Evolutionary conservation across 2,888 invertebrate genomes (phyloP), one percentile per base, ranked within the genome.

Genomic region (Synergus gifuensis): DNA sequence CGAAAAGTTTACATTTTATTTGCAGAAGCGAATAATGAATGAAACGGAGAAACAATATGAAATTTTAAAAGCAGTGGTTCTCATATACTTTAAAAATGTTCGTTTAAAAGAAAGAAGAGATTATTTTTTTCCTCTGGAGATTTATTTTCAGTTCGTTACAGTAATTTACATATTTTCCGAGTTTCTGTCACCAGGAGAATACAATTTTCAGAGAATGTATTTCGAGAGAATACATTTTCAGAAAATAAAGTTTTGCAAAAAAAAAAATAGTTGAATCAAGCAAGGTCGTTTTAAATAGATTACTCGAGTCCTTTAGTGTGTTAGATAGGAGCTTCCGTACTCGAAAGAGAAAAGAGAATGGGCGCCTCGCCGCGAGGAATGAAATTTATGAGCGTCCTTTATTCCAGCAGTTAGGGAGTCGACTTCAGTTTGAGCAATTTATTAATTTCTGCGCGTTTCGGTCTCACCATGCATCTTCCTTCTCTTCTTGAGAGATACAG

Each of bases 381-480:
- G 85, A 89, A 89, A 91, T 91, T 91, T 89, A 91, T 88, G 89
- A 89, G 87, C 88, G 88, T 87, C 88, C 87, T 88, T 88, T 87
- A 89, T 90, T 87, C 87, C 85, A 87, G 86, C 87, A 88, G 86
- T 90, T 86, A 86, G 85, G 85, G 85, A 86, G 87, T 85, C 86
- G 86, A 89, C 89, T 89, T 87, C 87, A 89, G 89, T 91, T 89
- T 87, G 86, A 89, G 88, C 88, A 90, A 91, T 91, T 90, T 89
- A 91, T 91, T 90, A 89, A 91, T 91, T 91, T 89, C 87, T 86
- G 84, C 86, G 85, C 85, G 87, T 88, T 89, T 86, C 87, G 85
- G 85, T 82, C 69, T 82, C 81, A 58, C 76, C 80, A 76, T 79
- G 82, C 81, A 80, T 78, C 79, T 83, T 83, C 77, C 81, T 44